Evolutionary conservation across 2,888 invertebrate species (phyloP), one percentile per base, ranked within the genome.

Genomic region (Artemia sinica): DNA sequence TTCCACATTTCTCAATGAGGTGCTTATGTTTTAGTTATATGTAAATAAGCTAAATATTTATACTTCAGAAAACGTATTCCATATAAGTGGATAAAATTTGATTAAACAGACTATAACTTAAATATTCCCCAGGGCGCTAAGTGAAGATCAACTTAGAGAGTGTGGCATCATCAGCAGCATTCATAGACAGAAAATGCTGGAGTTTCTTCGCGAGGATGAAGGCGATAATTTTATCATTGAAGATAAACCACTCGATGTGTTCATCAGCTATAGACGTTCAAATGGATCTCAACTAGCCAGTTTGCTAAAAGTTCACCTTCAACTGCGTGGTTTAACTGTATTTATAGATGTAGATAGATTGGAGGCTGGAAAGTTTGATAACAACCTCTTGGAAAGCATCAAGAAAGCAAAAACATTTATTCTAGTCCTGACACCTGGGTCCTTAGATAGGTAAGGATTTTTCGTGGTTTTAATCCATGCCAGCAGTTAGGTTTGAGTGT

Each of bases 311-410:
- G 97, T 98, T 51, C 96, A 98, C 76, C 83, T 98, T 67, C 94
- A 97, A 78, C 81, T 98, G 71, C 82, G 95, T 75, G 95, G 95
- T 1, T 97, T 94, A 79, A 87, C 91, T 49, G 96, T 96, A 49
- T 98, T 98, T 78, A 94, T 98, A 73, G 98, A 98, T 76, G 97
- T 98, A 70, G 98, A 98, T 78, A 83, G 95, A 74, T 81, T 98
- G 71, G 92, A 96, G 79, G 98, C 97, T 49, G 98, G 98, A 65
- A 98, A 98, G 81, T 98, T 98, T 79, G 97, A 98, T 79, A 96
- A 96, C 77, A 95, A 95, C 77, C 81, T 98, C 67, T 82, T 98
- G 72, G 92, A 95, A 79, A 96, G 95, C 80, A 96, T 98, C 77
- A 85, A 89, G 74, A 92, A 94, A 76, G 97, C 97, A 18, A 91